phyloP scores from a whole-genome alignment of 2,113 vertebrate species.

The Macrotis lagotis region DNA sequence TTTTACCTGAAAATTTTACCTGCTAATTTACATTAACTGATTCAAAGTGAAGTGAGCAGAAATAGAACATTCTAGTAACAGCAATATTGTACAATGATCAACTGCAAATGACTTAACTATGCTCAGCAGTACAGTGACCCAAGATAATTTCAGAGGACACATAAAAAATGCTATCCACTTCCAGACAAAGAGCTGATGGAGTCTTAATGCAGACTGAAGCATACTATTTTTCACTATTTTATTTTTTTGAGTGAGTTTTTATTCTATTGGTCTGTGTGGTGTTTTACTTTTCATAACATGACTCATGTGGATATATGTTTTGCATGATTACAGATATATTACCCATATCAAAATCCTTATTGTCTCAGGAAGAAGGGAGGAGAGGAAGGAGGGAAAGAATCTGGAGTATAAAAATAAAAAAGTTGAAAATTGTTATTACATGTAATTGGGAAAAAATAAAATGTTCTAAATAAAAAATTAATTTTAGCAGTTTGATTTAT shows the following conservation, averaged over 20 bases:
- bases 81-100: neutral
- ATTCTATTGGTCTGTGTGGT: neutral
- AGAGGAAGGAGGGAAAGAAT: neutral
- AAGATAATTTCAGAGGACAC: neutral
- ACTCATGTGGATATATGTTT: neutral
- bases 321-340: neutral
- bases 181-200: neutral
- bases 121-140: no score
- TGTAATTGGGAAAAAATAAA: neutral
- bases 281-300: neutral
- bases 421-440: neutral
- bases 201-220: neutral
- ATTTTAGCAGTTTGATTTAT: neutral
- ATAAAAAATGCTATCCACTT: neutral
- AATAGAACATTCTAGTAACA: neutral
- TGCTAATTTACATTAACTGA: neutral
- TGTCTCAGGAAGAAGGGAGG: neutral
- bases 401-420: neutral
- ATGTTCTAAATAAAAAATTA: neutral
- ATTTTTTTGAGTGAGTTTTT: no score
- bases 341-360: neutral
- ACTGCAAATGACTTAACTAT: neutral
- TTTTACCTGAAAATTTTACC: neutral
- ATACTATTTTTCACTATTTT: neutral
- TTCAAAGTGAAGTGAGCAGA: neutral